Conservation (phyloP, 2,888 invertebrate genomes). For the Sphaerophoria taeniata region DNA sequence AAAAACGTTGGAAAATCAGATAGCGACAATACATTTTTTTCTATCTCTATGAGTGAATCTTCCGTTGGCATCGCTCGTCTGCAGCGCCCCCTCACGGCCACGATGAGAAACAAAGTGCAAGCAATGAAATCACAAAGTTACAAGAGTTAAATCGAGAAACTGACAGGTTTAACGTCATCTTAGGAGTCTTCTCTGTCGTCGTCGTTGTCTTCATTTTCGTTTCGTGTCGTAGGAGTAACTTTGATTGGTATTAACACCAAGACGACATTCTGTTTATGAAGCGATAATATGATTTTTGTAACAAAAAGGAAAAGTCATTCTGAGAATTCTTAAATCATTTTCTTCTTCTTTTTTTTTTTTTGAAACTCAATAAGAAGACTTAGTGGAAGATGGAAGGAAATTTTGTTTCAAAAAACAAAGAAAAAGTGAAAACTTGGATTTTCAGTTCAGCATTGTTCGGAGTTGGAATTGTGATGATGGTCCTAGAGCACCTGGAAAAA, state of each 20-base stretch:
- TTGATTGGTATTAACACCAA: constrained; percentile 48
- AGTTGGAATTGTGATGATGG: too few species aligned
- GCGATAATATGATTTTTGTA: constrained; percentile 23
- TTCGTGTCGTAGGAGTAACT: constrained; percentile 25
- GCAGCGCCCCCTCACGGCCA: too few species aligned
- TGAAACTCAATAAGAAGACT: too few species aligned
- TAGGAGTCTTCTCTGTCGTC: too few species aligned
- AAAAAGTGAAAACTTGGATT: too few species aligned
- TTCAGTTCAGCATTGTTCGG: too few species aligned
- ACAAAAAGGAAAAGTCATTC: neutral
- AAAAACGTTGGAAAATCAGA: constrained; percentile 47
- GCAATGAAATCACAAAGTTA: constrained; percentile 45
- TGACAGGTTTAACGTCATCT: constrained; percentile 40
- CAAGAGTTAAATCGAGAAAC: constrained; percentile 58
- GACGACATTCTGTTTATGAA: constrained; percentile 17
- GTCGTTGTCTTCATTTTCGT: neutral
- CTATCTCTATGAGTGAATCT: too few species aligned
- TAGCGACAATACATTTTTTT: constrained; percentile 55
- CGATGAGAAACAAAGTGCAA: too few species aligned
- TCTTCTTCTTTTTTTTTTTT: neutral
- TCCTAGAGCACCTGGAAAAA: too few species aligned
- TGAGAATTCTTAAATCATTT: neutral
- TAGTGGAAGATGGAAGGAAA: too few species aligned
- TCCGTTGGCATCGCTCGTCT: too few species aligned
- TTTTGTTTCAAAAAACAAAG: too few species aligned